phyloP scores from a whole-genome alignment of 2,113 vertebrate genomes.

The Phocoena sinus region DNA sequence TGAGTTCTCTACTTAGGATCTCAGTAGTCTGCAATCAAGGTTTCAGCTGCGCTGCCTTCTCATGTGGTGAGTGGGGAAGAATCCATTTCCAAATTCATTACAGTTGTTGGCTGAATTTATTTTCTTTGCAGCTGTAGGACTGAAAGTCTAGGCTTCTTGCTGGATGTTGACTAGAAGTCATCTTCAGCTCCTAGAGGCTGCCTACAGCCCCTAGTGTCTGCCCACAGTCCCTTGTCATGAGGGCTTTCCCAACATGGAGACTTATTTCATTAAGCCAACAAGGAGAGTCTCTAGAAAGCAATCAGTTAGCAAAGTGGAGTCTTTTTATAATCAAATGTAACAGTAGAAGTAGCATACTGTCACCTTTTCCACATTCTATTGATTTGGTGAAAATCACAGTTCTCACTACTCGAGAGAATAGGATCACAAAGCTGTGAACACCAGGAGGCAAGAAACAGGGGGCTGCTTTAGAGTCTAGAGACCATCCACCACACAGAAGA shows the following conservation, averaged over 20 bases:
- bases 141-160: not conserved
- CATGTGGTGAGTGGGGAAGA: not conserved
- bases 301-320: not conserved
- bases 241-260: not conserved
- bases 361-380: not conserved
- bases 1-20: not conserved
- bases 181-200: not conserved
- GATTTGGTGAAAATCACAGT: not conserved
- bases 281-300: not conserved
- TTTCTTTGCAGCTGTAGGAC: not conserved
- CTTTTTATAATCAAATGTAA: not conserved
- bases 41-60: not conserved
- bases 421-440: not conserved
- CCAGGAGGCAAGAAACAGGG: not conserved
- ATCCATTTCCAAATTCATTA: not conserved
- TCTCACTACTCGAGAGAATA: not conserved
- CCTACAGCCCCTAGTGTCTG: not conserved
- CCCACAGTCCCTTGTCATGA: not conserved
- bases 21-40: not conserved
- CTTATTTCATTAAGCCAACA: not conserved
- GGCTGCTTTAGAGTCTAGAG: not conserved
- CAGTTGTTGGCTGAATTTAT: not conserved
- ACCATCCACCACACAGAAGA: not conserved
- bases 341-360: not conserved
- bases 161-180: not conserved